phyloP scores from a whole-genome alignment of 2,888 invertebrate genomes.

The Philonicus albiceps region DNA sequence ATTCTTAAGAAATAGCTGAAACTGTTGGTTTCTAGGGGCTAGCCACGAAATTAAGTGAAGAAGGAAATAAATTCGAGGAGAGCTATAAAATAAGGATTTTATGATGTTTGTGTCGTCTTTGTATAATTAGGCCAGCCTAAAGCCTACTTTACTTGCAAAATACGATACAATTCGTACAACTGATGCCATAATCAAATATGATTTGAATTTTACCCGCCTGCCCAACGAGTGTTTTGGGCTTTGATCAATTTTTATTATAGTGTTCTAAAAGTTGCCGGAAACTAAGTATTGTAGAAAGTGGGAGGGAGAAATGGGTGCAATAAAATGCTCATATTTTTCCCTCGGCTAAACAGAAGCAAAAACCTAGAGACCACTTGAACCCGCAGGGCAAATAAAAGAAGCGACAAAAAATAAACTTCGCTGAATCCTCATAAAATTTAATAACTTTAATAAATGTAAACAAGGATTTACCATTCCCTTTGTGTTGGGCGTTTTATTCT shows the following conservation, averaged over 20 bases:
- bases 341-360: not conserved
- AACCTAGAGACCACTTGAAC: not conserved
- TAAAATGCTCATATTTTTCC: conserved; percentile 5
- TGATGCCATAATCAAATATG: not conserved
- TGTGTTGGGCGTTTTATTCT: not conserved
- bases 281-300: not conserved
- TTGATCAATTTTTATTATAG: conserved; percentile 16
- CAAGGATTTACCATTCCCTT: conserved; percentile 37
- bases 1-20: not conserved
- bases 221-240: not conserved
- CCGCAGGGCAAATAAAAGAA: not conserved
- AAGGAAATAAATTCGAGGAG: not conserved
- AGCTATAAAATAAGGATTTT: not conserved
- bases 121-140: not conserved
- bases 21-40: not conserved
- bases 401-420: conserved; percentile 34
- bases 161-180: not conserved
- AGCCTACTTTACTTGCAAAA: not conserved
- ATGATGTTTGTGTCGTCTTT: not conserved
- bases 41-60: not conserved
- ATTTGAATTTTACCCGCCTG: not conserved
- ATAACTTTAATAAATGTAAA: conserved; percentile 40
- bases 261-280: not conserved
- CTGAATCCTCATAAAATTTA: conserved; percentile 40
- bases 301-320: not conserved